Base-by-base conservation (phyloP, 1,140 invertebrate genomes). In the Sinella curviseta region DNA sequence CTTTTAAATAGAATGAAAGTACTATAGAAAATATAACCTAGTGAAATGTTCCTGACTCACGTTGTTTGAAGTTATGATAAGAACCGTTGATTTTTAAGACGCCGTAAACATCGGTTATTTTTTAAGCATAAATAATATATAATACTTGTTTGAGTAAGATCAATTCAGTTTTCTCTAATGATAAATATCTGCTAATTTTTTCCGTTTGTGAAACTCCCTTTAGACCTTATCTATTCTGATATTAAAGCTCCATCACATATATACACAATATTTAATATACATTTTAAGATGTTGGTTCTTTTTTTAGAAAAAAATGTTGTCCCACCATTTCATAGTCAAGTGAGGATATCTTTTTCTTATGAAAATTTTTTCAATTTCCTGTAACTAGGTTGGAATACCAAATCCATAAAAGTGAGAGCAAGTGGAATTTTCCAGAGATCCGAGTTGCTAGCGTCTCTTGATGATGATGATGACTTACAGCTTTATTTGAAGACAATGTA, bases 361-460 rank as follows among this genome's bases (percentile, higher is more conserved):
- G 24, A 30, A 2, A 70, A 31, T 30, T 70, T 31, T 70, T 33
- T 33, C 65, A 8, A 70, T 70, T 70, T 31, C 24, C 31, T 31
- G 31, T 70, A 16, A 3, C n/a, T 33, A 70, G 65, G 65, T 70
- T 70, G 65, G 65, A 70, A 70, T 70, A 16, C 65, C 65, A 70
- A 70, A 70, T 70, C 65, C 65, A 16, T 70, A 70, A 70, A 70
- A 17, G 14, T 17, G 57, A 60, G 57, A 12, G n/a, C n/a, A n/a
- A 60, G 12, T 26, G 65, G 65, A 33, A 70, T 31, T 30, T 70
- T 30, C 65, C 30, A 70, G 65, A 70, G 26, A 4, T 26, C 4
- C 8, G 31, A 70, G 65, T 60, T 60, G 4, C 39, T 48, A 48
- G 39, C 39, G 3, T 60, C 57, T 60, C 57, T 4, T 33, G 28